These are phyloP conservation scores for Carassius carassius DNA, from an alignment of 2,113 vertebrate species.

Conservation along the genomic window DNA sequence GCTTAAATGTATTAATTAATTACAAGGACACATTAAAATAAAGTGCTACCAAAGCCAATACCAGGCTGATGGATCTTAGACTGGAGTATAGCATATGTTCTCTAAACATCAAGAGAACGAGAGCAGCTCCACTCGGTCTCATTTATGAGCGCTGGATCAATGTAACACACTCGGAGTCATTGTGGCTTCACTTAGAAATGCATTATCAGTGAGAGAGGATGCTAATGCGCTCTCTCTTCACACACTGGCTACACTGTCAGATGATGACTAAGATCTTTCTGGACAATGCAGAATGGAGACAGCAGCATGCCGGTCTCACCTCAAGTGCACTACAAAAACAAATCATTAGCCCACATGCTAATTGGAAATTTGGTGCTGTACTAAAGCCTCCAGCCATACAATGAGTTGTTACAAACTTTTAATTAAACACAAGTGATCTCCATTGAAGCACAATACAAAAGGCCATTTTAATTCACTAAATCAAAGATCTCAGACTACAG, in stretches of 20 bases:
- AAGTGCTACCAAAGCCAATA: not conserved
- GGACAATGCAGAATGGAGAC: slow-evolving; percentile 9
- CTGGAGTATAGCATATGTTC: not conserved
- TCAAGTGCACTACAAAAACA: not conserved
- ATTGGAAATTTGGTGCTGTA: not conserved
- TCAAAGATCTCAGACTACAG: not conserved
- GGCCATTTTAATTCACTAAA: not conserved
- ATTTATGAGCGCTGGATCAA: slow-evolving; percentile 44
- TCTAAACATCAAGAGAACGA: not conserved
- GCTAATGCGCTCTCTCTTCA: slow-evolving; percentile 23
- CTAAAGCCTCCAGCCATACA: not conserved
- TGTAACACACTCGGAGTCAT: slow-evolving; percentile 11
- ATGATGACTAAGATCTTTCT: slow-evolving; percentile 21
- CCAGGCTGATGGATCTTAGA: not conserved
- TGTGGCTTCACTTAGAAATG: slow-evolving; percentile 14
- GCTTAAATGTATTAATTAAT: too few relatives aligned
- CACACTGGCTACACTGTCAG: not conserved
- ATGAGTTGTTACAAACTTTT: not conserved
- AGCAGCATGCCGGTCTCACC: not conserved
- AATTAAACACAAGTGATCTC: not conserved
- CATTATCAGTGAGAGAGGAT: slow-evolving; percentile 24
- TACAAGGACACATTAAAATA: too few relatives aligned
- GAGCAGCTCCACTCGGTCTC: not conserved
- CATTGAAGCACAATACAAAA: not conserved
- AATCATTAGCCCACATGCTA: not conserved